phyloP scores from a whole-genome alignment of 2,113 vertebrate species.

The Cyprinodon variegatus region DNA sequence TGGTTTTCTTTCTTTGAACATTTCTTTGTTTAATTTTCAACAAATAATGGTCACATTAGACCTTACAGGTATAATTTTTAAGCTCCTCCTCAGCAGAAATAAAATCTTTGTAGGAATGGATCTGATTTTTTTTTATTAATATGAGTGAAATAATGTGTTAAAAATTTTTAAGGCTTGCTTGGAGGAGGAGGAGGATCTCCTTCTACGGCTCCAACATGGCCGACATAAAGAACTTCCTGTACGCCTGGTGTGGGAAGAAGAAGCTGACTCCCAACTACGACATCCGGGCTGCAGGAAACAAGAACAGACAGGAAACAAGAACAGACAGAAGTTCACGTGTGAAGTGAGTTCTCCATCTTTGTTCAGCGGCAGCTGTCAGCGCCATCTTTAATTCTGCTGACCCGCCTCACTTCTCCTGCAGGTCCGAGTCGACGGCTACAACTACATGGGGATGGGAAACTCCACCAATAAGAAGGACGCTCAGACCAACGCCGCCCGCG shows the following conservation, averaged over 20 bases:
- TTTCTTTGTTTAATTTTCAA: too few species aligned
- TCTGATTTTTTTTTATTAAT: too few species aligned
- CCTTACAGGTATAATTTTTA: too few species aligned
- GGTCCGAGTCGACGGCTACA: slow-evolving; percentile 90
- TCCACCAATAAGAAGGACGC: slow-evolving; percentile 97
- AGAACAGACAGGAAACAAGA: slow-evolving; percentile 90
- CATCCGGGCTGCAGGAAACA: slow-evolving; percentile 89
- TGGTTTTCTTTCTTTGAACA: too few species aligned
- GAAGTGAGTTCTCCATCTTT: slow-evolving; percentile 81
- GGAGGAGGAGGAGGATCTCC: not conserved
- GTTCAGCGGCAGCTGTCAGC: not conserved
- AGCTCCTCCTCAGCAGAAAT: not conserved
- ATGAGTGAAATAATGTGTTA: not conserved
- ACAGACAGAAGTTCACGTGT: slow-evolving; percentile 93
- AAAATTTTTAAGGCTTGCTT: not conserved
- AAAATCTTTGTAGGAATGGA: too few species aligned
- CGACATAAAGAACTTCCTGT: slow-evolving; percentile 94
- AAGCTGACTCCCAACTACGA: slow-evolving; percentile 90
- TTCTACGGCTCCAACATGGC: slow-evolving; percentile 79
- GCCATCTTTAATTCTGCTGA: not conserved
- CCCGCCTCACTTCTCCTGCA: slow-evolving; percentile 42
- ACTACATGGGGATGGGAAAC: slow-evolving; percentile 93
- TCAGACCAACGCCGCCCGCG: slow-evolving; percentile 91
- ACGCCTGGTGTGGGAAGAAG: slow-evolving; percentile 95
- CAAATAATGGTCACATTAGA: too few species aligned